These are phyloP conservation scores for Myotis pilosus DNA, from an alignment of 2,797 vertebrate species.

Conservation along the genomic window DNA sequence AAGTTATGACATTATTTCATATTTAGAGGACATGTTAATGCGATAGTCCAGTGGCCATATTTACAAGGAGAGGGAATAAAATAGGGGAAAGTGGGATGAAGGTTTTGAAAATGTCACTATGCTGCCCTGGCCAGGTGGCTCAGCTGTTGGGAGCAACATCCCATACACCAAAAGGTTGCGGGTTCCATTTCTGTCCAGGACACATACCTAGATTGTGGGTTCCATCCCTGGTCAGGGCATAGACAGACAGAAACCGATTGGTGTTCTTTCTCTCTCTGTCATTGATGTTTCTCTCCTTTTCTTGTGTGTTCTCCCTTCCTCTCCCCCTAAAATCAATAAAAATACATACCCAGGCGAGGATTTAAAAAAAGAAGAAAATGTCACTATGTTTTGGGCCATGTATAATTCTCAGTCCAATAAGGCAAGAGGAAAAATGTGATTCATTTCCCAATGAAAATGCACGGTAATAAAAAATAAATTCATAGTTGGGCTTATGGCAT, in stretches of 20 bases:
- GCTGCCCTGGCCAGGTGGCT: background rate
- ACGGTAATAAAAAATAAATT: slow-evolving; percentile 20
- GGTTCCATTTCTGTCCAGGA: background rate
- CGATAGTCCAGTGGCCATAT: background rate
- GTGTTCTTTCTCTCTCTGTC: background rate
- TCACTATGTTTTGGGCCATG: background rate
- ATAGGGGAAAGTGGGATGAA: background rate
- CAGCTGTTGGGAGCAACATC: background rate
- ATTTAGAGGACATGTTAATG: background rate
- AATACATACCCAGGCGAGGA: background rate
- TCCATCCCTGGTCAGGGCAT: background rate
- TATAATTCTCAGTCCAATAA: slow-evolving; percentile 2
- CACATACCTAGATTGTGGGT: too few species aligned
- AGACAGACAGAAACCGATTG: accelerated
- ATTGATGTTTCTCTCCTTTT: background rate
- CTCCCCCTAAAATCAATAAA: background rate
- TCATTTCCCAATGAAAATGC: background rate
- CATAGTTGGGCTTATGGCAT: background rate
- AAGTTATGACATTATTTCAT: background rate
- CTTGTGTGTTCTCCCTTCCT: background rate
- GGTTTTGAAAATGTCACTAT: background rate
- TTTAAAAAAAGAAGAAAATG: background rate
- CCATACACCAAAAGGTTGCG: background rate
- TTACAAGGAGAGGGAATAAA: background rate
- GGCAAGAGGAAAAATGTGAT: background rate